Evolutionary conservation across 2,797 vertebrate genomes (phyloP).

Genomic region (Vultur gryphus): DNA sequence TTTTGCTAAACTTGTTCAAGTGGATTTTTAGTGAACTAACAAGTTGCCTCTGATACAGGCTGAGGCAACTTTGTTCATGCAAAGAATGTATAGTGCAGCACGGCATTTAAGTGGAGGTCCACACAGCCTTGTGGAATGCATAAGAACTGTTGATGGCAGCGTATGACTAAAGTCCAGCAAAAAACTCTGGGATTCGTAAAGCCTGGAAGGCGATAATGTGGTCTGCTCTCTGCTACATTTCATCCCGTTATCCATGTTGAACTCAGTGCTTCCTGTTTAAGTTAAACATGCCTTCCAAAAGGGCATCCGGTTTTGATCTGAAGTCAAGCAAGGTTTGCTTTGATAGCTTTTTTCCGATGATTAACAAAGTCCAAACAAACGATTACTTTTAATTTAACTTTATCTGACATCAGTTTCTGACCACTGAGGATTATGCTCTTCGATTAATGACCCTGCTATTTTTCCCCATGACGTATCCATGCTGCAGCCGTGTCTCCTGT

Average conservation of each 20-base stretch:
- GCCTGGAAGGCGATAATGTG: not conserved
- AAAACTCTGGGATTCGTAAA: not conserved
- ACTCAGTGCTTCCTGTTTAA: conserved; percentile 43
- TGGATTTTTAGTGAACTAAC: not conserved
- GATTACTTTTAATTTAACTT: conserved; percentile 35
- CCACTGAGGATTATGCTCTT: not conserved
- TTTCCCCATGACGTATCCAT: not conserved
- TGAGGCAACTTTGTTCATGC: not conserved
- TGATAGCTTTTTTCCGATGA: not conserved
- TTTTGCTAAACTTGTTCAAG: not conserved
- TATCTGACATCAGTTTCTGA: conserved; percentile 8
- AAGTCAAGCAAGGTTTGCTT: conserved; percentile 44
- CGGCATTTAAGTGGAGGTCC: rapidly evolving
- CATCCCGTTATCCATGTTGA: conserved; percentile 29
- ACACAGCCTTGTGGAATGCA: not conserved
- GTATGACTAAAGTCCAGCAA: not conserved
- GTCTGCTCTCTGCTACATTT: conserved; percentile 49
- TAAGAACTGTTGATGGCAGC: not conserved
- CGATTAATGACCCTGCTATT: not conserved
- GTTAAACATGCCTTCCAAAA: conserved; percentile 28
- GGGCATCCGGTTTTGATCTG: conserved; percentile 42
- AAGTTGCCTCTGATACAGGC: not conserved
- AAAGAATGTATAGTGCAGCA: not conserved
- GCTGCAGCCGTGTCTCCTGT: not conserved
- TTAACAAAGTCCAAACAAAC: conserved; percentile 49